Base-by-base conservation (phyloP, 2,113 vertebrate genomes). In the Zootoca vivipara region DNA sequence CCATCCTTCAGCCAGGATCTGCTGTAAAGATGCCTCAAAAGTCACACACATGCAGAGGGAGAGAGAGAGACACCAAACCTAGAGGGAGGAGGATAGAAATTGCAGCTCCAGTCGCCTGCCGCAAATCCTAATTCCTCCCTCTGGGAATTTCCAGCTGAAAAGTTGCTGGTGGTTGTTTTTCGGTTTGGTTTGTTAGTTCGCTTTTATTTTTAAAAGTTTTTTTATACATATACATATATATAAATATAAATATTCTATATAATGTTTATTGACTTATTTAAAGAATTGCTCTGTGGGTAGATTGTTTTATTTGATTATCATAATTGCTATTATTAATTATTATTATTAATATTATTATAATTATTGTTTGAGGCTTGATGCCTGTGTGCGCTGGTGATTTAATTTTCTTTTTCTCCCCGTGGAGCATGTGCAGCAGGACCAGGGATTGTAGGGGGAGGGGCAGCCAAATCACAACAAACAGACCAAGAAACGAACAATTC, bases 261-360 rank as follows among this genome's bases (percentile, higher is more conserved):
- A 95, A 98, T 98, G 97, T 98, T 98, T 98, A 98, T 98, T 98
- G 98, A 97, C 97, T 97, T 99, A 99, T 99, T 99, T 98, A 99
- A 99, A 97, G 94, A 95, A 98, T 97, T 97, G 96, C 94, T 97
- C 93, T 96, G n/a, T 83, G 74, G 95, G 97, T 98, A 97, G 97
- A 96, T 96, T 97, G 97, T 95, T 97, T 96, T 96, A 94, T 97
- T 92, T 78, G 92, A 93, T 93, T 93, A 94, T 92, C 91, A 93
- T 95, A 91, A 93, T 81, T 42, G 33, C 35, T 40, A 52, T 64
- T 28, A 33, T 93, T 93, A 94, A 52, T 64, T 28, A 33, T 93
- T 93, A 94, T 89, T 67, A 81, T 52, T 75, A 77, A 2, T 74
- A 40, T 92, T 73, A 91, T 95, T 86, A 93, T 93, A 91, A 93